Percentiles rank a stretch among this genome's conserved stretches.
Evolutionary conservation across 23 tunicate genomes (phyloP).

Genomic region (Halocynthia roretzi): DNA sequence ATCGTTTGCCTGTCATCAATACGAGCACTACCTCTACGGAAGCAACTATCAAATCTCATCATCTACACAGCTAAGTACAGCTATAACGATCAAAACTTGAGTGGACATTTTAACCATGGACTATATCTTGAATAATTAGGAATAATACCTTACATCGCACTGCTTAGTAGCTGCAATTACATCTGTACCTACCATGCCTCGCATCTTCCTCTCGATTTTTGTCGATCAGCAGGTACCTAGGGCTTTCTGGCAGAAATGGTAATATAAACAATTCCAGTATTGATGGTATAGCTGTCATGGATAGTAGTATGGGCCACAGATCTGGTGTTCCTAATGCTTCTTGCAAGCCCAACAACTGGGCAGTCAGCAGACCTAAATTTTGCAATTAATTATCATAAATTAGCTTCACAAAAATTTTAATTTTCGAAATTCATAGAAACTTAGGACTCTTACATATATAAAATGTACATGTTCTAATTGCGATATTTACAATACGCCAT

Average conservation of each 20-base stretch:
- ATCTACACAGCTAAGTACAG: not conserved
- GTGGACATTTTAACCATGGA: too few species aligned
- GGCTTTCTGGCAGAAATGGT: conserved; percentile 32
- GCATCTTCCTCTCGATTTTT: conserved; percentile 29
- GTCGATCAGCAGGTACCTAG: conserved; percentile 32
- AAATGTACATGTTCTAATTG: too few species aligned
- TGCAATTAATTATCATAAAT: too few species aligned
- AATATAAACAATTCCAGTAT: conserved; percentile 8
- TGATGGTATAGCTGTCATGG: conserved; percentile 14
- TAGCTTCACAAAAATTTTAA: too few species aligned
- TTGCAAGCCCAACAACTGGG: conserved; percentile 15
- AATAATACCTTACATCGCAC: too few species aligned
- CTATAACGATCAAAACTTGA: too few species aligned
- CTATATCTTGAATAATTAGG: too few species aligned
- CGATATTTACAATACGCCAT: too few species aligned
- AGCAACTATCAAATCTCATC: not conserved
- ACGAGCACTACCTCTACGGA: not conserved
- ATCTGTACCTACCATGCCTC: conserved; percentile 6
- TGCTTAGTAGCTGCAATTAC: too few species aligned
- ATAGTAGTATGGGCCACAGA: conserved; percentile 16
- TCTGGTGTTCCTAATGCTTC: conserved; percentile 21
- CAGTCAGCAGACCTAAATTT: conserved; percentile 19
- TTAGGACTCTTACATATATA: too few species aligned
- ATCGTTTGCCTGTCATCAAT: too few species aligned
- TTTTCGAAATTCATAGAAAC: too few species aligned